phyloP scores from a whole-genome alignment of 2,888 invertebrate species.

The Drosophila affinis region DNA sequence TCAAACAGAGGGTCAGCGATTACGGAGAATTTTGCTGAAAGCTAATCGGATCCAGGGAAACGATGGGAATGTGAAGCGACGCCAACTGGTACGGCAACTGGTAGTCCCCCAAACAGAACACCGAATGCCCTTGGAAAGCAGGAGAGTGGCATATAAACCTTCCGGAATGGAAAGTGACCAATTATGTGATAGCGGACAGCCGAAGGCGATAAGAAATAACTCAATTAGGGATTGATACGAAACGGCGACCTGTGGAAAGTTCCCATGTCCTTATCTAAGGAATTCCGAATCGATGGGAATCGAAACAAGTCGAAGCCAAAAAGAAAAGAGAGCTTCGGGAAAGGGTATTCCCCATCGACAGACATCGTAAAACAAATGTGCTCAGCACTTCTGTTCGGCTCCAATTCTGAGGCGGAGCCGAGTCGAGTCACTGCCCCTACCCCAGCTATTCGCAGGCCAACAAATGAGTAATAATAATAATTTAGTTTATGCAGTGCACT shows the following conservation, averaged over 20 bases:
- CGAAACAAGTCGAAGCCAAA: background rate
- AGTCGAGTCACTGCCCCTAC: background rate
- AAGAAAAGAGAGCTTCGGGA: background rate
- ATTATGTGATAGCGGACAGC: constrained; percentile 12
- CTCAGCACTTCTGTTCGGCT: background rate
- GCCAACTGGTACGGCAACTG: background rate
- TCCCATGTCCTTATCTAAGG: constrained; percentile 16
- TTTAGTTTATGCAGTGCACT: constrained; percentile 63
- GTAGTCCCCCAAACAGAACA: background rate
- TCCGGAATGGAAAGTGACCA: constrained; percentile 28
- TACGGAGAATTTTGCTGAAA: constrained; percentile 26
- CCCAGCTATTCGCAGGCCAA: background rate
- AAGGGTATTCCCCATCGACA: background rate
- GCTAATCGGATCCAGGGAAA: background rate
- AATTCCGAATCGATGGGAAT: constrained; percentile 10
- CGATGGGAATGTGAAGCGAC: background rate
- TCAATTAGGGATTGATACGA: constrained; percentile 24
- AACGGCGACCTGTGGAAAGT: constrained; percentile 27
- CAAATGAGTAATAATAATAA: constrained; percentile 49
- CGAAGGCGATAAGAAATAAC: constrained; percentile 22
- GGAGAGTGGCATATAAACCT: background rate
- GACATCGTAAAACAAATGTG: background rate
- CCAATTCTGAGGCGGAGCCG: background rate
- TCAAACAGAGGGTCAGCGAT: constrained; percentile 1
- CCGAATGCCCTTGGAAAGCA: background rate